Evolutionary conservation across 2,888 invertebrate species (phyloP).

Genomic region (Apamea crenata): DNA sequence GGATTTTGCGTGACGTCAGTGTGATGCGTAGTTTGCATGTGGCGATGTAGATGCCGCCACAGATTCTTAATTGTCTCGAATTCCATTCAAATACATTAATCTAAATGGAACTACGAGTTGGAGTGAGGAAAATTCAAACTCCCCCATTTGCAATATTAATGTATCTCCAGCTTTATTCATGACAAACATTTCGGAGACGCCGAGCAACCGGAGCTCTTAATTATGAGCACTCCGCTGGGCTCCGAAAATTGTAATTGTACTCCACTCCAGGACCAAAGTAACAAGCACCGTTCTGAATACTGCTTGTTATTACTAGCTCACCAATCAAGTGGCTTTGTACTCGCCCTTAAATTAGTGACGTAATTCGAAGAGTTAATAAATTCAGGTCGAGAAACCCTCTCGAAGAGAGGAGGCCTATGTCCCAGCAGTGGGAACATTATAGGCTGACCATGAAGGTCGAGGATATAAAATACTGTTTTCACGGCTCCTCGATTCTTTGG

Average conservation of each 20-base stretch:
- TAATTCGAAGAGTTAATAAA: constrained; percentile 35
- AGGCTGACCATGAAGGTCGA: constrained; percentile 2
- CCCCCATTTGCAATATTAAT: constrained; percentile 30
- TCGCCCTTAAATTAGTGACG: constrained; percentile 35
- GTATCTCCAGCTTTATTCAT: constrained; percentile 10
- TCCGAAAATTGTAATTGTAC: constrained; percentile 42
- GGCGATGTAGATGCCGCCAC: neutral
- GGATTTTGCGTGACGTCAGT: neutral
- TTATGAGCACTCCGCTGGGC: constrained; percentile 36
- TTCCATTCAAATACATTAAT: constrained; percentile 14
- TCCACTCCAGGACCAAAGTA: constrained; percentile 15
- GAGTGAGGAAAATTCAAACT: neutral
- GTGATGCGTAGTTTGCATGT: no score
- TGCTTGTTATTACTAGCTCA: constrained; percentile 24
- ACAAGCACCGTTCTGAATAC: neutral
- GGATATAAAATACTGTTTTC: constrained; percentile 15
- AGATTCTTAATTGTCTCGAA: neutral
- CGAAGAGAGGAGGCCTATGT: no score
- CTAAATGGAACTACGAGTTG: neutral
- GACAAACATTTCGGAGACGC: neutral
- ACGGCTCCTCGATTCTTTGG: neutral
- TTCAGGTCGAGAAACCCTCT: neutral
- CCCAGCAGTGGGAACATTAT: no score
- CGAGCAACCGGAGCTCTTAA: constrained; percentile 33
- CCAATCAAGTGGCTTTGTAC: constrained; percentile 37